Conservation (phyloP, 2,113 vertebrate species). For the Pampusana beccarii region DNA sequence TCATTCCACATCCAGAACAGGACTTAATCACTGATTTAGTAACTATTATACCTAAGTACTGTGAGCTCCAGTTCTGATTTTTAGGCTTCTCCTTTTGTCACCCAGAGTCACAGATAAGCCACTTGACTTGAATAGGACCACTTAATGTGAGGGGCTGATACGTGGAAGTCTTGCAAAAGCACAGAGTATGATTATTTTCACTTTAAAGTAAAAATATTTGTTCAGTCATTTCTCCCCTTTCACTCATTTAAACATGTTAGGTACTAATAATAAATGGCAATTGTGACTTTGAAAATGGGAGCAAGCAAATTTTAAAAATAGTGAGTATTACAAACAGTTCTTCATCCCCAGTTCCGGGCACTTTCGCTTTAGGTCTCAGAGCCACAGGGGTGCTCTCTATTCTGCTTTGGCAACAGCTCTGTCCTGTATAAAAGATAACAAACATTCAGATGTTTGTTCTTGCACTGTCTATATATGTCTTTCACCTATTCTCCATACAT, state of each 20-base stretch:
- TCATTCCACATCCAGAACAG: background rate
- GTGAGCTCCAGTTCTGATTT: background rate
- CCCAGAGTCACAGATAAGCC: background rate
- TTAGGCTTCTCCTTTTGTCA: background rate
- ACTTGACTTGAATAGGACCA: fast-evolving
- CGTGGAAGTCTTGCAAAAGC: background rate
- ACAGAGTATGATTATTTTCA: background rate
- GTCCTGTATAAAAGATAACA: conserved; percentile 19
- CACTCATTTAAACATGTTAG: background rate
- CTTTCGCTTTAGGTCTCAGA: background rate
- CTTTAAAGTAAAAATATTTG: background rate
- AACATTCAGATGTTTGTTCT: conserved; percentile 39
- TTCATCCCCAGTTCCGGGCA: background rate
- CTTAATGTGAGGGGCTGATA: background rate
- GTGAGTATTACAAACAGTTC: background rate
- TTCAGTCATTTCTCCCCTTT: background rate
- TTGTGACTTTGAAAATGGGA: background rate
- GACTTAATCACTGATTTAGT: background rate
- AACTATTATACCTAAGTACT: background rate
- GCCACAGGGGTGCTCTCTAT: background rate
- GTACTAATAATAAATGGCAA: background rate
- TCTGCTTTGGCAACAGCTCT: background rate
- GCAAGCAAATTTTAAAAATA: background rate
- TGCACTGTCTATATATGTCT: background rate
- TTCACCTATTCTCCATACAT: background rate